phyloP scores from a whole-genome alignment of 2,888 invertebrate genomes.

The Chrysotoxum bicinctum region DNA sequence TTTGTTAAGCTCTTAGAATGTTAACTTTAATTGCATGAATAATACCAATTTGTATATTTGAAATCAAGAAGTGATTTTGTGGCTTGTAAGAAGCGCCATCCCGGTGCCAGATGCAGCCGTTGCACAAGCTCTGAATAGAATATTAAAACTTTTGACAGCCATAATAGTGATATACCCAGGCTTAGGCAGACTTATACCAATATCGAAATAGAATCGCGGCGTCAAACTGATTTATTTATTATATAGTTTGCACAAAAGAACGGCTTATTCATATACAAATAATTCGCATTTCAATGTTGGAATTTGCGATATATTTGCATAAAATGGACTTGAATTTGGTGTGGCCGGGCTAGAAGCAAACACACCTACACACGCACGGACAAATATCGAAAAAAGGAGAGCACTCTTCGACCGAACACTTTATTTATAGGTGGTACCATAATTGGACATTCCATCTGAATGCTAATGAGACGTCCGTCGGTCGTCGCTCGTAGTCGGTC shows the following conservation, averaged over 20 bases:
- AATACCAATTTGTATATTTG: background rate
- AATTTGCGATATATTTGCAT: slow-evolving; percentile 67
- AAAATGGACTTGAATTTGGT: slow-evolving; percentile 55
- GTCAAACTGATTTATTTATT: slow-evolving; percentile 70
- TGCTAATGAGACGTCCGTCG: slow-evolving; percentile 46
- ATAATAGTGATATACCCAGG: background rate
- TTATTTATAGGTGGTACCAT: slow-evolving; percentile 73
- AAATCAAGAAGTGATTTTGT: background rate
- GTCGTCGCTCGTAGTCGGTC: too few species aligned
- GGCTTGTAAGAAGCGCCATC: slow-evolving; percentile 49
- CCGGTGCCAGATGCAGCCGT: slow-evolving; percentile 61
- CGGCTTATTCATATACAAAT: slow-evolving; percentile 41
- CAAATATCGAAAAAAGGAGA: slow-evolving; percentile 54
- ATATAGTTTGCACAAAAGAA: slow-evolving; percentile 29
- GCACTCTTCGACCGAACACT: slow-evolving; percentile 56
- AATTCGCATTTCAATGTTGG: slow-evolving; percentile 34
- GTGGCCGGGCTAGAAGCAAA: slow-evolving; percentile 32
- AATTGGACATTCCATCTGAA: slow-evolving; percentile 70
- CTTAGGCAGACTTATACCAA: background rate
- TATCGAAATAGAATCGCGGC: slow-evolving; percentile 55
- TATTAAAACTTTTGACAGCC: slow-evolving; percentile 40
- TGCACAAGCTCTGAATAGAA: slow-evolving; percentile 62
- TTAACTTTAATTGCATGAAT: background rate
- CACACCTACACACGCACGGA: slow-evolving; percentile 4
- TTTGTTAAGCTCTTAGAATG: background rate